Percentiles rank a stretch among this genome's conserved stretches.
These are phyloP conservation scores for Aphelocoma coerulescens DNA, from an alignment of 2,113 vertebrate genomes.

Conservation along the genomic window DNA sequence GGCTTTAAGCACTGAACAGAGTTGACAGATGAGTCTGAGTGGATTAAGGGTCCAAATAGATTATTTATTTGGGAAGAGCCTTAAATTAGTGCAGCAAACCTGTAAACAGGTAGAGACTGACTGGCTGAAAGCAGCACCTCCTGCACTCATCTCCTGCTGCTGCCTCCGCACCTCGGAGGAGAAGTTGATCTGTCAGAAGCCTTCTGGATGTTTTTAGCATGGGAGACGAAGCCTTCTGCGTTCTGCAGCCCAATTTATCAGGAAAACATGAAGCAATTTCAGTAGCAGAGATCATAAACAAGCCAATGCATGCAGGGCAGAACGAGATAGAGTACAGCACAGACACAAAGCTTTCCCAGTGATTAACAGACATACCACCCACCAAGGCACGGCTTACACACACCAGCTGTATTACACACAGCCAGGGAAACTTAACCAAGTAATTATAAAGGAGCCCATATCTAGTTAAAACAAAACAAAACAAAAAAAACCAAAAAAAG, in stretches of 20 bases:
- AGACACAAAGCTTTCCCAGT: neutral
- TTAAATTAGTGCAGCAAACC: neutral
- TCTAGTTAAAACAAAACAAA: neutral
- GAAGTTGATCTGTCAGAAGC: neutral
- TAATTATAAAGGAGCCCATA: slow-evolving; percentile 1
- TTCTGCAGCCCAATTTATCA: neutral
- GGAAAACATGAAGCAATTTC: neutral
- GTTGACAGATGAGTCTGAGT: neutral
- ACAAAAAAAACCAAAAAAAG: neutral
- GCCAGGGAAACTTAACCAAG: neutral
- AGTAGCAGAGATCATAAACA: neutral
- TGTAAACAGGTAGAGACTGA: neutral
- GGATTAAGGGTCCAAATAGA: neutral
- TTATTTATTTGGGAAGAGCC: neutral
- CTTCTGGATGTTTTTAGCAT: neutral
- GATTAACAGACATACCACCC: slow-evolving; percentile 31
- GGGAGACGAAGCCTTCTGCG: neutral
- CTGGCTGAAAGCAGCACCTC: neutral
- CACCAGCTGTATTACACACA: neutral
- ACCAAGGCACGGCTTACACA: neutral
- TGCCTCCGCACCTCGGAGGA: neutral
- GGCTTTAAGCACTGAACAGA: neutral
- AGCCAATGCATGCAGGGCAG: slow-evolving; percentile 7
- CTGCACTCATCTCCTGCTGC: neutral
- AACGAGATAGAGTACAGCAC: neutral